Evolutionary conservation across 2,888 invertebrate genomes (phyloP).

Genomic region (Altica lythri): DNA sequence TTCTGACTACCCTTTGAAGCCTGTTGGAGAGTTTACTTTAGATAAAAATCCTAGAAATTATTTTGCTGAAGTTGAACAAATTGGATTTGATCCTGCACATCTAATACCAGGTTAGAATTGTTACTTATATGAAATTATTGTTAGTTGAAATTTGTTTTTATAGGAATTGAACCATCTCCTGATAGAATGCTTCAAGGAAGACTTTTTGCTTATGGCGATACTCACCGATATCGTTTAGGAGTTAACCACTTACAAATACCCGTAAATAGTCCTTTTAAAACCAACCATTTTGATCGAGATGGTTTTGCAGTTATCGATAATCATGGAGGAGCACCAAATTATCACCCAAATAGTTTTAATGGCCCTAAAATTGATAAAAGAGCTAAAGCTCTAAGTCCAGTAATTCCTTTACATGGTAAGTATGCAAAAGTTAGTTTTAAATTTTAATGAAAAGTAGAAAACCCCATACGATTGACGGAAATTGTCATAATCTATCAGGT

Average conservation of each 20-base stretch:
- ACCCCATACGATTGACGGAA: too few relatives aligned
- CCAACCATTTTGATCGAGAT: constrained; percentile 85
- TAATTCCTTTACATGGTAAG: constrained; percentile 62
- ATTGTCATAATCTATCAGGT: too few relatives aligned
- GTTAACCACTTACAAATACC: constrained; percentile 90
- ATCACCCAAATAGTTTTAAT: constrained; percentile 94
- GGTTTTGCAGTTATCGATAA: constrained; percentile 69
- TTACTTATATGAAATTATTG: not conserved
- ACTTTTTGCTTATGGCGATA: constrained; percentile 87
- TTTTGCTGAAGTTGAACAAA: constrained; percentile 92
- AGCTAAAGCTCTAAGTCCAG: constrained; percentile 64
- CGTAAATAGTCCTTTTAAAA: constrained; percentile 89
- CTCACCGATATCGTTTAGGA: constrained; percentile 89
- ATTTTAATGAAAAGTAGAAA: too few relatives aligned
- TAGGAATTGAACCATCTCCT: constrained; percentile 87
- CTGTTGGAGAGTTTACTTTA: constrained; percentile 83
- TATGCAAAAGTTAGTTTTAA: too few relatives aligned
- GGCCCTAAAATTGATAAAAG: constrained; percentile 78
- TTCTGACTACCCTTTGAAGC: constrained; percentile 84
- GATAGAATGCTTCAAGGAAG: constrained; percentile 93
- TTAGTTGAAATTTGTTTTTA: not conserved
- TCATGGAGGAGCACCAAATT: constrained; percentile 90
- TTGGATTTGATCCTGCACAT: constrained; percentile 88
- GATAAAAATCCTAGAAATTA: constrained; percentile 91
- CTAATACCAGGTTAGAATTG: constrained; percentile 67